These are phyloP conservation scores for Hydrocynus forskahlii DNA, from an alignment of 2,797 vertebrate genomes.

Conservation along the genomic window DNA sequence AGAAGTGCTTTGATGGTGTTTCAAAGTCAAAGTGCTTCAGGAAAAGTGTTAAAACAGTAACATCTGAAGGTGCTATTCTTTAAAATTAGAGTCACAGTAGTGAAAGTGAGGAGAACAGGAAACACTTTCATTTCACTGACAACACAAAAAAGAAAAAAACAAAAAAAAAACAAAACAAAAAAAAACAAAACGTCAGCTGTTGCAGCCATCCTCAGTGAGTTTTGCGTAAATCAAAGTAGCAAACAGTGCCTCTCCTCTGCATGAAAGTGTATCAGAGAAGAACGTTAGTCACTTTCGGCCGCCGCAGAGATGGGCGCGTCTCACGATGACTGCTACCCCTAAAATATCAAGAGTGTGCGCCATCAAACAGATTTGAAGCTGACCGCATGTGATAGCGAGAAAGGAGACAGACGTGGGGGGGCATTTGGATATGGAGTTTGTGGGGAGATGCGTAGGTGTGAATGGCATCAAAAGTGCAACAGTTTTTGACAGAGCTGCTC, in stretches of 20 bases:
- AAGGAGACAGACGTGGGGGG: conserved; percentile 63
- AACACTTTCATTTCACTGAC: conserved; percentile 13
- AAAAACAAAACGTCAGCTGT: background rate
- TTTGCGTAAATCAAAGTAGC: conserved; percentile 64
- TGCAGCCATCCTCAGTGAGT: conserved; percentile 8
- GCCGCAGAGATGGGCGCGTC: conserved; percentile 66
- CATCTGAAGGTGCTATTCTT: background rate
- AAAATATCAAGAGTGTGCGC: conserved; percentile 74
- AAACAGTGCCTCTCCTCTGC: conserved; percentile 66
- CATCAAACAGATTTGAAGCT: conserved; percentile 67
- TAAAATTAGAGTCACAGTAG: background rate
- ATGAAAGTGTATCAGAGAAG: conserved; percentile 63
- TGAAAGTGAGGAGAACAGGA: conserved; percentile 20
- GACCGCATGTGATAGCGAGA: conserved; percentile 62
- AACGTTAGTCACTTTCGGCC: conserved; percentile 68
- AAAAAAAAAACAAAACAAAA: background rate
- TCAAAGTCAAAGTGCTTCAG: background rate
- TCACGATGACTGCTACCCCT: background rate
- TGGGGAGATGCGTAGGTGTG: conserved; percentile 69
- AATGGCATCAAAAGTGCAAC: conserved; percentile 55
- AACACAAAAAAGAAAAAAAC: conserved; percentile 38
- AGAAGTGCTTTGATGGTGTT: no score
- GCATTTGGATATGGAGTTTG: conserved; percentile 55
- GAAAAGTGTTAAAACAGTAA: background rate
- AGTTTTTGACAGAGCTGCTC: conserved; percentile 59